A percentile compares a stretch with the other conserved stretches of the same genome.
Evolutionary conservation across 2,888 invertebrate species (phyloP).

Genomic region (Aspidapion aeneum): DNA sequence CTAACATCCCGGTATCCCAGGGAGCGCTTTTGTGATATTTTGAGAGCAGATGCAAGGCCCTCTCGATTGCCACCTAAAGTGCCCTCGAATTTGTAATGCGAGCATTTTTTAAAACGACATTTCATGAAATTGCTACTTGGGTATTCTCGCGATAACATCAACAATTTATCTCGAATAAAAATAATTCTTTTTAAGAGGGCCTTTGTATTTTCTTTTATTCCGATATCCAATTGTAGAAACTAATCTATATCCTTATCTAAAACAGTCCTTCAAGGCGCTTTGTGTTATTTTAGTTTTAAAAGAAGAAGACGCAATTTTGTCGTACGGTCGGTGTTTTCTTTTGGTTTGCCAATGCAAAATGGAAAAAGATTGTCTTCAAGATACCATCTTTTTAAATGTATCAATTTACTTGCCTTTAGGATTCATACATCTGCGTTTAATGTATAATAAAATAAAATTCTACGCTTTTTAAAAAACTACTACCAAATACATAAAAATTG

Average conservation of each 20-base stretch:
- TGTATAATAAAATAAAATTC: too few relatives aligned
- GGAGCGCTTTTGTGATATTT: background rate
- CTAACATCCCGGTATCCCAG: background rate
- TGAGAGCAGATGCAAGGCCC: background rate
- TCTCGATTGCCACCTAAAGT: background rate
- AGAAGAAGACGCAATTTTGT: background rate
- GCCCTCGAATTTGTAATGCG: conserved; percentile 10
- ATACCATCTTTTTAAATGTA: background rate
- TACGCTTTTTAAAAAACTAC: too few relatives aligned
- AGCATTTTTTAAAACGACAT: conserved; percentile 12
- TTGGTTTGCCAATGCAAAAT: background rate
- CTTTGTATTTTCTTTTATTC: background rate
- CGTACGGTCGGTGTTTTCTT: background rate
- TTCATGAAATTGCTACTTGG: conserved; percentile 14
- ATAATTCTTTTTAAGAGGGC: background rate
- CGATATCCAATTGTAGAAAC: background rate
- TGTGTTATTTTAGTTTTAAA: background rate
- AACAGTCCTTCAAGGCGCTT: background rate
- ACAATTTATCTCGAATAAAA: background rate
- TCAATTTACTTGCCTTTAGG: background rate
- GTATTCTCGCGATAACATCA: background rate
- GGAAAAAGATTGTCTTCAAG: background rate
- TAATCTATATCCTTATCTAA: background rate
- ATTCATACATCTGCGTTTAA: too few relatives aligned
- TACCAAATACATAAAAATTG: too few relatives aligned